phyloP scores from a whole-genome alignment of 2,797 vertebrate genomes.

The Apodemus agrarius region DNA sequence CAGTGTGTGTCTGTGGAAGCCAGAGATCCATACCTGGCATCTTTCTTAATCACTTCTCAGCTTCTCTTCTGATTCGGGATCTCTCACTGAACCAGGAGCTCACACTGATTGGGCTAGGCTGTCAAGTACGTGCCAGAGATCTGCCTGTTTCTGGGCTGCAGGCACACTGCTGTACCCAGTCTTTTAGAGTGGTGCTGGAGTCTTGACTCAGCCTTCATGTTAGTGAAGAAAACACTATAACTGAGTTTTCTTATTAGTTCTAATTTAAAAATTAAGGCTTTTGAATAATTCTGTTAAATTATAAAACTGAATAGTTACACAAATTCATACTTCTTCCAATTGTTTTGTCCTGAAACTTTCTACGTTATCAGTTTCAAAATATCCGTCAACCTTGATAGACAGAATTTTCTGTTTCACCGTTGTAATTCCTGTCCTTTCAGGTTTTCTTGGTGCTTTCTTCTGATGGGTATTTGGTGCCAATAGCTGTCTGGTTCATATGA shows the following conservation, averaged over 20 bases:
- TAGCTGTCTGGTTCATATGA: conserved; percentile 39
- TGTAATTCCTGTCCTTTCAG: conserved; percentile 12
- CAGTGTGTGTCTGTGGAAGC: neutral
- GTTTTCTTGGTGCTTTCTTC: conserved; percentile 11
- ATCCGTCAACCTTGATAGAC: conserved; percentile 35
- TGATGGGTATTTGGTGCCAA: conserved; percentile 8
- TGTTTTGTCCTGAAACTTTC: neutral
- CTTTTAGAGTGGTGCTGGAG: neutral
- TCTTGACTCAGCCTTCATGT: neutral
- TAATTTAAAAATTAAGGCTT: neutral
- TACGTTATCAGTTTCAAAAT: neutral
- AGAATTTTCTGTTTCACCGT: neutral
- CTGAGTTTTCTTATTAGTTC: neutral
- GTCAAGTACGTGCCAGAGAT: neutral
- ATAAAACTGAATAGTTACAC: neutral
- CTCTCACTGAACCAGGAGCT: neutral
- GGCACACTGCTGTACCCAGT: too few species aligned
- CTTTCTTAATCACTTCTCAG: neutral
- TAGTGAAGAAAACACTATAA: neutral
- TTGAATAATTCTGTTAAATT: conserved; percentile 38
- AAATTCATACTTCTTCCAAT: neutral
- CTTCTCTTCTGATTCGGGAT: neutral
- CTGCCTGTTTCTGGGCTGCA: neutral
- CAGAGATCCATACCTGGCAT: neutral
- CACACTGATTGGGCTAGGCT: neutral